Evolutionary conservation across 2,797 vertebrate genomes (phyloP).

Genomic region (Gymnoscopelus microlampas): DNA sequence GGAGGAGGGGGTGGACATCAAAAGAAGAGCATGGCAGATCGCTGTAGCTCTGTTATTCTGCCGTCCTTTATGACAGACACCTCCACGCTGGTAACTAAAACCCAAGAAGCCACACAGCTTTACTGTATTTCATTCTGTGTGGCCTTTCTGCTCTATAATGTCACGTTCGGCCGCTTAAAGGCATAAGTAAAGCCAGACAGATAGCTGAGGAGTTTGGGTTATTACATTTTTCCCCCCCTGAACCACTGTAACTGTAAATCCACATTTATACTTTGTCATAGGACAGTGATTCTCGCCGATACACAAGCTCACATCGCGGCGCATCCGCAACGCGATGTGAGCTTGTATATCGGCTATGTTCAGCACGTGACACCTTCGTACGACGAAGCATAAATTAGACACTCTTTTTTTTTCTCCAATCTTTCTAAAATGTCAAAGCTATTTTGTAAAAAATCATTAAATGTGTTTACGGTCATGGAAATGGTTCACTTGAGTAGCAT

Average conservation of each 20-base stretch:
- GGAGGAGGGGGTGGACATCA: too few species aligned
- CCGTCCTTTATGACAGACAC: conserved; percentile 54
- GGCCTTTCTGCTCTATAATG: conserved; percentile 63
- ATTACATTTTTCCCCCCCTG: conserved; percentile 19
- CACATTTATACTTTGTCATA: not conserved
- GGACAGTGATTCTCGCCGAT: too few species aligned
- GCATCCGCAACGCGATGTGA: not conserved
- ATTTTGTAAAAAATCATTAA: conserved; percentile 75
- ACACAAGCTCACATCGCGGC: too few species aligned
- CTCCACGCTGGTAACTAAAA: conserved; percentile 69
- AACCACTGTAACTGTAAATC: not conserved
- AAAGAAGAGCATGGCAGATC: conserved; percentile 27
- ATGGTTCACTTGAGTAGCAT: conserved; percentile 67
- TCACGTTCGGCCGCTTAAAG: conserved; percentile 66
- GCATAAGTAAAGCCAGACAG: conserved; percentile 62
- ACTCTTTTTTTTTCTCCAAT: conserved; percentile 10
- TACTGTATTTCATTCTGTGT: conserved; percentile 59
- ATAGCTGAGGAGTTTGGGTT: conserved; percentile 51
- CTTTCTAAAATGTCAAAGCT: conserved; percentile 78
- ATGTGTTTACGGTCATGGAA: conserved; percentile 67
- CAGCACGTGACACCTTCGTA: too few species aligned
- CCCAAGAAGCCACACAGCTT: conserved; percentile 53
- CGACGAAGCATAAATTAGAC: not conserved
- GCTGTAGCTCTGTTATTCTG: conserved; percentile 61
- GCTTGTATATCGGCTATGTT: too few species aligned